A percentile compares a stretch with the other conserved stretches of the same genome.
These are phyloP conservation scores for Tenthredo amoena DNA, from an alignment of 2,888 invertebrate species.

Conservation along the genomic window DNA sequence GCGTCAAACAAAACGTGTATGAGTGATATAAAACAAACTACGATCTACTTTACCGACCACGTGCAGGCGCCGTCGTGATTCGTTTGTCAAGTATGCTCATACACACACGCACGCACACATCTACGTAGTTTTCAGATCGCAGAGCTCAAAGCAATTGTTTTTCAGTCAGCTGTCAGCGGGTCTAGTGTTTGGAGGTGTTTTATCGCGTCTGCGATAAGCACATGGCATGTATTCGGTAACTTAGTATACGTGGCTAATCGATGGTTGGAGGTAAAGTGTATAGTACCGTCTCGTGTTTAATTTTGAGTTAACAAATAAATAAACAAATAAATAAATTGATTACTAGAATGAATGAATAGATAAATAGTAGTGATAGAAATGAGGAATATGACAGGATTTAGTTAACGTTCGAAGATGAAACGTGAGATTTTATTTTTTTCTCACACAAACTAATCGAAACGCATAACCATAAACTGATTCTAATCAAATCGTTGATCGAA, in stretches of 20 bases:
- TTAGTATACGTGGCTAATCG: constrained; percentile 9
- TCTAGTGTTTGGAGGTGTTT: background rate
- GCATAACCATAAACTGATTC: constrained; percentile 2
- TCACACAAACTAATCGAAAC: background rate
- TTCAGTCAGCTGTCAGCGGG: constrained; percentile 46
- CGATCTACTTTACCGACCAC: constrained; percentile 4
- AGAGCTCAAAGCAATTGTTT: background rate
- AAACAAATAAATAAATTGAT: background rate
- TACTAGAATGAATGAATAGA: background rate
- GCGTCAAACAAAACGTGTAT: background rate
- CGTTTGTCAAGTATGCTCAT: background rate
- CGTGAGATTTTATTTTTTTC: background rate
- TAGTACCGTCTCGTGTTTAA: background rate
- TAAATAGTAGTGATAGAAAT: background rate
- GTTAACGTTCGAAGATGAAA: background rate
- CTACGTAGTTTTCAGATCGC: background rate
- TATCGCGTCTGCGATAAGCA: background rate
- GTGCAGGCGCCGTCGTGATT: constrained; percentile 5
- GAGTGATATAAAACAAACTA: background rate
- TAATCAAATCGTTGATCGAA: background rate
- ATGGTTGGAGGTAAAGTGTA: background rate
- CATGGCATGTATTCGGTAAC: constrained; percentile 26
- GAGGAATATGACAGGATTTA: background rate
- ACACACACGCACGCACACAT: background rate
- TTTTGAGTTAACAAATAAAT: background rate